Base-by-base conservation (phyloP, 2,113 vertebrate genomes). In the Laticauda colubrina region DNA sequence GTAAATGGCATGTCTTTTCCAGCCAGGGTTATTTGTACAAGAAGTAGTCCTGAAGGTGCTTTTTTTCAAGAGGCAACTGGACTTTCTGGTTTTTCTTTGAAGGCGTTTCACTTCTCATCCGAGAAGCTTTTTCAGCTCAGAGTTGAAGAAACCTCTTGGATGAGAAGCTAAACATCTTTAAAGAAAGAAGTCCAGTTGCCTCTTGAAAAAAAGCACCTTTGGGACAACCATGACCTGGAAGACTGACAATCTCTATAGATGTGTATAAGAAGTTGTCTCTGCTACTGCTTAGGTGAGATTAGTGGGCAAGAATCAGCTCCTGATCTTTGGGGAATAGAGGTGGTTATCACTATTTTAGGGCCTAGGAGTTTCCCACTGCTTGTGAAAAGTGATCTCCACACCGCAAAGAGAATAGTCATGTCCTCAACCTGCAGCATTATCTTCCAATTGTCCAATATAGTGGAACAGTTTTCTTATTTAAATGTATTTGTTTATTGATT, bases 301-400 rank as follows among this genome's bases (percentile, higher is more conserved):
- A 87, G 34, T 92, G 87, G 90, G n/a, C 20, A 29, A 86, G 56
- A 94, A 26, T 26, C 75, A 64, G n/a, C n/a, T 12, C 53, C 45
- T 91, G 20, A 2, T 75, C 75, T 92, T 26, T 55, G 15, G 20
- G 75, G 10, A 54, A 59, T 5, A 20, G 15, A 20, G 15, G 69
- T 20, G 34, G 69, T 57, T 53, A 24, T 88, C 51, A 92, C 39
- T 39, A 39, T 92, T 53, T 89, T 21, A 89, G 85, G 53, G 29
- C 2, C 0, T 0, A 45, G 64, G 59, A 69, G n/a, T 64, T 69
- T 92, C 51, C 29, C 24, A 20, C 61, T 51, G 48, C 51, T 6
- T 89, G 7, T 87, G 85, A 53, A 26, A 87, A 53, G 14, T 5
- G 8, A 34, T 51, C 34, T 34, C 59, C 59, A 5, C 18, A 4